Conservation (phyloP, 2,797 vertebrate genomes). For the Characodon lateralis region DNA sequence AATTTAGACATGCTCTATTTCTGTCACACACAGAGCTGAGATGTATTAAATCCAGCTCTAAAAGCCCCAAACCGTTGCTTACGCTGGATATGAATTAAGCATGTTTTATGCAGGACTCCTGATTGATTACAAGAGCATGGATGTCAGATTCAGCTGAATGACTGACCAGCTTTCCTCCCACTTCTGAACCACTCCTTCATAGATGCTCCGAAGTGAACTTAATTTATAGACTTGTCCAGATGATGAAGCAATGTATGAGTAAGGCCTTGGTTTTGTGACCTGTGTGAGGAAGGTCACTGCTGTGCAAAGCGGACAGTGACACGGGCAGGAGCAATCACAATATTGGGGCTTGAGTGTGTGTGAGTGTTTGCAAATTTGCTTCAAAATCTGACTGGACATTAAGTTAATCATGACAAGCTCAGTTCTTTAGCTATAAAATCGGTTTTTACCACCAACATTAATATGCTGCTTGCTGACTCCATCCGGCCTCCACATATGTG, state of each 20-base stretch:
- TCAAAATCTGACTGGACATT: slow-evolving; percentile 24
- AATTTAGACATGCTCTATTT: slow-evolving; percentile 58
- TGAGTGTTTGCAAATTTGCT: background rate
- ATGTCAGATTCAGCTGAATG: slow-evolving; percentile 40
- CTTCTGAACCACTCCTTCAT: slow-evolving; percentile 42
- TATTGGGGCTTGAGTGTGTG: background rate
- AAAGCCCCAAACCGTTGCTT: slow-evolving; percentile 29
- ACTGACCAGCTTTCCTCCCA: slow-evolving; percentile 17
- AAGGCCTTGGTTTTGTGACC: slow-evolving; percentile 58
- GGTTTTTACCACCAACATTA: slow-evolving; percentile 39
- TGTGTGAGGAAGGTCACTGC: slow-evolving; percentile 50
- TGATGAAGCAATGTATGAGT: slow-evolving; percentile 42
- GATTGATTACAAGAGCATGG: background rate
- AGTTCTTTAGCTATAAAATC: slow-evolving; percentile 10
- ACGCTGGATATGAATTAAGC: slow-evolving; percentile 53
- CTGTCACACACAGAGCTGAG: slow-evolving; percentile 48
- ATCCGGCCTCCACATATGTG: slow-evolving; percentile 32
- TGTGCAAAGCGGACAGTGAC: slow-evolving; percentile 37
- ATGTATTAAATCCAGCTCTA: slow-evolving; percentile 52
- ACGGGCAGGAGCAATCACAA: slow-evolving; percentile 15
- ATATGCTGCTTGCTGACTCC: slow-evolving; percentile 27
- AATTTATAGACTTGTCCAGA: slow-evolving; percentile 59
- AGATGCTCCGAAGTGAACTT: slow-evolving; percentile 50
- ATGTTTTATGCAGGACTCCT: slow-evolving; percentile 4
- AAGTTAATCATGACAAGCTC: slow-evolving; percentile 1